Evolutionary conservation across 2,113 vertebrate species (phyloP).

Genomic region (Calypte anna): DNA sequence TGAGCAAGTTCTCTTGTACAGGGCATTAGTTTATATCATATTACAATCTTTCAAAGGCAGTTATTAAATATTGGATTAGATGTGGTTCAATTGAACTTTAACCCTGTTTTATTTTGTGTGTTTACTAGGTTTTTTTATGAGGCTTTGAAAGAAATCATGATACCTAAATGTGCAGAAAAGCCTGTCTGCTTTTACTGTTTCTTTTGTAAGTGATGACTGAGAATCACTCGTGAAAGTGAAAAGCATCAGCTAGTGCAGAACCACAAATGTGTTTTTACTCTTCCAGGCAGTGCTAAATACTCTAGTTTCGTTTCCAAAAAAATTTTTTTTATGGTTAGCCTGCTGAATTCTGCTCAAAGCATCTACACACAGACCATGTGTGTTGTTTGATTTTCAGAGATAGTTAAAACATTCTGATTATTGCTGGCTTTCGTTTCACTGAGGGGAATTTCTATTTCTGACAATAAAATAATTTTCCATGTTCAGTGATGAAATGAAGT

Average conservation of each 20-base stretch:
- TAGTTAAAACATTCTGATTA: not conserved
- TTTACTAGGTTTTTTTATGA: not conserved
- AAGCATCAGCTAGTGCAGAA: not conserved
- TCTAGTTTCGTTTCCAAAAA: not conserved
- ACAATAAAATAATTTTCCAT: not conserved
- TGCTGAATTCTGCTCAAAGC: not conserved
- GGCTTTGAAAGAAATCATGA: not conserved
- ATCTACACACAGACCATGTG: not conserved
- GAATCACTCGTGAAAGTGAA: not conserved
- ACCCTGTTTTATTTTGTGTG: not conserved
- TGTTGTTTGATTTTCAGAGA: not conserved
- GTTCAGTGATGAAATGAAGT: not conserved
- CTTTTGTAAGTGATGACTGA: not conserved
- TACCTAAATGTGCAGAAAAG: not conserved
- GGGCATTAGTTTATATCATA: not conserved
- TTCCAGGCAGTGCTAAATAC: not conserved
- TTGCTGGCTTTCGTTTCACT: not conserved
- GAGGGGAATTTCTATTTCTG: not conserved
- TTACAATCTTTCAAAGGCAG: not conserved
- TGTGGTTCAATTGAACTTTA: not conserved
- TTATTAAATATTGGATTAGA: not conserved
- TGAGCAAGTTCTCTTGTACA: not conserved
- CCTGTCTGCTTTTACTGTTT: fast-evolving
- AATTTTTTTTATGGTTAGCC: not conserved
- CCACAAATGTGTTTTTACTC: not conserved